Conservation (phyloP, 2,113 vertebrate species). For the Seriola rivoliana region DNA sequence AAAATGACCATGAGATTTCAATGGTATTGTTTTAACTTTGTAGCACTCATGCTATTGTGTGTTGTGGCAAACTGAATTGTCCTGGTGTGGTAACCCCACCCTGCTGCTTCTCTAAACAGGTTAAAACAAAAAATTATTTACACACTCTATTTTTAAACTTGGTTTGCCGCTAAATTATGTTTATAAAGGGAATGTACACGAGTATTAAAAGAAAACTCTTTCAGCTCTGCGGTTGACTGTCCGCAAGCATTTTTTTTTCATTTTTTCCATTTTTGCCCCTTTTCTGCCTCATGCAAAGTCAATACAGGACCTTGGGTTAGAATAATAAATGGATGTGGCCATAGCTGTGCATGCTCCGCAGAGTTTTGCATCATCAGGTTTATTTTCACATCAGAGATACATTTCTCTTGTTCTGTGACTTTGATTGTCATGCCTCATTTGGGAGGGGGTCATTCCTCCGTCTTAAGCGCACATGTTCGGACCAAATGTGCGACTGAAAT, state of each 20-base stretch:
- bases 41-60: slow-evolving; percentile 46
- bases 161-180: slow-evolving; percentile 54
- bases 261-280: neutral
- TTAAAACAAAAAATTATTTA: slow-evolving; percentile 69
- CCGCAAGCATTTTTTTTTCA: slow-evolving; percentile 11
- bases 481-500: slow-evolving; percentile 56
- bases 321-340: slow-evolving; percentile 71
- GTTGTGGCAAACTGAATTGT: slow-evolving; percentile 68
- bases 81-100: slow-evolving; percentile 65
- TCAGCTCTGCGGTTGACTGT: slow-evolving; percentile 38
- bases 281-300: slow-evolving; percentile 55
- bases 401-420: slow-evolving; percentile 74
- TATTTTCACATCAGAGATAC: slow-evolving; percentile 77
- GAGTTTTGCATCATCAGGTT: slow-evolving; percentile 70
- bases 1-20: slow-evolving; percentile 25
- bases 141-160: slow-evolving; percentile 61
- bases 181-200: slow-evolving; percentile 55
- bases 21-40: slow-evolving; percentile 22
- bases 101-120: slow-evolving; percentile 71
- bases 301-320: slow-evolving; percentile 53
- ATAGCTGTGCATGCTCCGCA: slow-evolving; percentile 49
- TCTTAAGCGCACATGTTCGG: slow-evolving; percentile 54
- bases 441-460: slow-evolving; percentile 50
- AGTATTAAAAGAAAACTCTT: slow-evolving; percentile 66
- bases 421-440: slow-evolving; percentile 82